Evolutionary conservation across 2,888 invertebrate genomes (phyloP).

Genomic region (Oscheius onirici): DNA sequence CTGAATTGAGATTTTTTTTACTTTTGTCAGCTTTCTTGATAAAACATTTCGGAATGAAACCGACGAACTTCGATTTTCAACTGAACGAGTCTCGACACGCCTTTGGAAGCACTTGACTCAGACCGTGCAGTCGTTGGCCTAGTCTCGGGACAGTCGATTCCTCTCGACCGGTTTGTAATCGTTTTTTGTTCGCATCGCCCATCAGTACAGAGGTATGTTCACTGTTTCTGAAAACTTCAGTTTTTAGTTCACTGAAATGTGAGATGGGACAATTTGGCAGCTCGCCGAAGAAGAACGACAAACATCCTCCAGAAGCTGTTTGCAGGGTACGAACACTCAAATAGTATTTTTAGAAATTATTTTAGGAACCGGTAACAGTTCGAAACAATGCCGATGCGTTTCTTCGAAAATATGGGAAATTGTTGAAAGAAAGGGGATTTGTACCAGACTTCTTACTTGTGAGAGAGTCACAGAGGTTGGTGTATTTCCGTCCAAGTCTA

Average conservation of each 20-base stretch:
- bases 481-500: background rate
- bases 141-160: no score
- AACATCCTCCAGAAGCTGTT: background rate
- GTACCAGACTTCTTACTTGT: slow-evolving; percentile 52
- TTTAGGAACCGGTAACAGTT: slow-evolving; percentile 11
- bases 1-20: no score
- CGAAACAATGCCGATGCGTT: background rate
- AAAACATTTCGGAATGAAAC: no score
- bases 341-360: background rate
- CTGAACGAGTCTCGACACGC: no score
- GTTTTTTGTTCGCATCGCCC: no score
- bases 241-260: background rate
- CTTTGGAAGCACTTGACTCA: no score
- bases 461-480: slow-evolving; percentile 46
- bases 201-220: no score
- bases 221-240: no score
- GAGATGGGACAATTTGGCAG: slow-evolving; percentile 31
- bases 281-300: slow-evolving; percentile 22
- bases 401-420: slow-evolving; percentile 40
- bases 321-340: background rate
- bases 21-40: no score
- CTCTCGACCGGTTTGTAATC: no score
- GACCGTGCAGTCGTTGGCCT: no score
- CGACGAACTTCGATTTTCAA: no score
- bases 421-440: slow-evolving; percentile 44